Base-by-base conservation (phyloP, 92 coral and sea anemone genomes). In the Parazoanthus atlanticus region DNA sequence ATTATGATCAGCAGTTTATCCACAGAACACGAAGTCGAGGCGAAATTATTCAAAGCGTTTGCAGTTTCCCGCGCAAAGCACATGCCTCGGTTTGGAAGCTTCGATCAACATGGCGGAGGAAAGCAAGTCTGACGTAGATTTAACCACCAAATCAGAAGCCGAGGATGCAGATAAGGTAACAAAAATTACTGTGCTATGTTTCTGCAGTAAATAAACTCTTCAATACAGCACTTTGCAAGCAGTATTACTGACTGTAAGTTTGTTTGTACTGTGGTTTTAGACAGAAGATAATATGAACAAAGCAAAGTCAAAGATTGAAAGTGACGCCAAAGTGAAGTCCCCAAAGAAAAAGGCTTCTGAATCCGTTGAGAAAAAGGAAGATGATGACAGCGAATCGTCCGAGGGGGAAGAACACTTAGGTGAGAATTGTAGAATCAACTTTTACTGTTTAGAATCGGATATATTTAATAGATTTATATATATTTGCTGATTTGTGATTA, bases 21-120 rank as follows among this genome's bases (percentile, higher is more conserved):
- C 26, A 6, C 40, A 36, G 2, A 17, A 81, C 94, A 86, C 49
- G 88, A 89, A 74, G 47, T 67, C 83, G 94, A 91, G 94, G 90
- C 92, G 16, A 17, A 84, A 29, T 69, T 69, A 64, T 66, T 82
- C 86, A 46, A 69, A 69, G 87, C 79, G 88, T 41, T 86, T 90
- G 66, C 82, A 86, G 86, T 94, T 93, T 94, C 95, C 97, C 95
- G 95, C 95, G 93, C 93, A 86, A 92, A 92, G 95, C 95, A 91
- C 97, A 94, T 92, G 97, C 94, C 92, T 73, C 92, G 81, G 75
- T 89, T 85, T 89, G 76, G 91, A 89, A 91, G 90, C 86, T 80
- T 89, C 80, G 91, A 79, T 88, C 94, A 92, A 36, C 86, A 94
- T 94, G 97, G 97, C 97, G 93, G 91, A 92, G 65, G 90, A 91